Evolutionary conservation across 2,888 invertebrate genomes (phyloP).

Genomic region (Lucinisca nassula): DNA sequence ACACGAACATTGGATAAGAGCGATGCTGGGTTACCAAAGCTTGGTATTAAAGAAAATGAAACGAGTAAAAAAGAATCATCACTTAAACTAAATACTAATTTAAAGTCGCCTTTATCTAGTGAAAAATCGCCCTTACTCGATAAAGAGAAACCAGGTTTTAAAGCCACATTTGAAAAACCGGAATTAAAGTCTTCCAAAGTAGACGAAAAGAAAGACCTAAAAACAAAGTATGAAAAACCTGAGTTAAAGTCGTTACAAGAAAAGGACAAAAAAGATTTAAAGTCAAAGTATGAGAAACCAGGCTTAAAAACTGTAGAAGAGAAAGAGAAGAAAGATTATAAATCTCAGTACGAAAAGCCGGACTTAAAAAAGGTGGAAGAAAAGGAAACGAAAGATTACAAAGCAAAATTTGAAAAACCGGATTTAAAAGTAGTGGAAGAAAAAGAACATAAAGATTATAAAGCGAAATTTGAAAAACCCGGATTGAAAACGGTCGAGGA

Average conservation of each 20-base stretch:
- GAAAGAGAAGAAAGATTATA: neutral
- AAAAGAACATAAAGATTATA: constrained; percentile 22
- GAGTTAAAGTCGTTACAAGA: constrained; percentile 23
- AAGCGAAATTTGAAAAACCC: constrained; percentile 24
- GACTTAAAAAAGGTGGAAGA: constrained; percentile 19
- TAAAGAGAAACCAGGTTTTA: constrained; percentile 17
- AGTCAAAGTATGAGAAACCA: constrained; percentile 27
- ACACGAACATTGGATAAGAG: neutral
- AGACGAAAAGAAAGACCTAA: constrained; percentile 36
- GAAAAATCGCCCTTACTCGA: constrained; percentile 39
- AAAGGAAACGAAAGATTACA: constrained; percentile 9
- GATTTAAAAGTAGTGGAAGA: neutral
- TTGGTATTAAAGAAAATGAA: neutral
- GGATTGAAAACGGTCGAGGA: constrained; percentile 33
- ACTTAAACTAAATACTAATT: neutral
- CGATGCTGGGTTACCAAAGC: neutral
- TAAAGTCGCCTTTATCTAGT: neutral
- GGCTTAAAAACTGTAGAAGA: constrained; percentile 20
- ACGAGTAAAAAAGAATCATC: neutral
- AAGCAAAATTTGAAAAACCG: neutral
- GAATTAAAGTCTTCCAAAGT: constrained; percentile 33
- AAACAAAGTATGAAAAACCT: constrained; percentile 53
- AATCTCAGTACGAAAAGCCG: constrained; percentile 11
- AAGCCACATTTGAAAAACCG: constrained; percentile 21
- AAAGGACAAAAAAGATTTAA: constrained; percentile 35